Base-by-base conservation (phyloP, 2,888 invertebrate species). In the Drosophila rellima region DNA sequence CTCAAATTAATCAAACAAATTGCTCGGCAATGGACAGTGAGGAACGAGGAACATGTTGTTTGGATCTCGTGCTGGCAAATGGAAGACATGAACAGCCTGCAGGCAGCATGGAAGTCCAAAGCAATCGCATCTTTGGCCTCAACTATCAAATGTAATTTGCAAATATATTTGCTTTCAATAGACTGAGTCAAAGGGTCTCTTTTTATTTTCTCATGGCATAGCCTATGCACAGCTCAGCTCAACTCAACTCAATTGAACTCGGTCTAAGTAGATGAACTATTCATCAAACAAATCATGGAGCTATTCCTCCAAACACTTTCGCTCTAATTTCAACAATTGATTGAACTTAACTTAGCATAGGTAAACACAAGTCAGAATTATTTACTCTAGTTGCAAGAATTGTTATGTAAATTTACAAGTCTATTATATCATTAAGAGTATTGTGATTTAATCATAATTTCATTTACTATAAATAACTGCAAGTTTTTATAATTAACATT, bases 1-100 rank as follows among this genome's bases (percentile, higher is more conserved):
- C 67, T 65, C 69, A 71, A 85, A 85, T 85, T 85, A 85, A 85
- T 85, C 84, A 85, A 89, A 85, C 84, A 85, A 85, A 85, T 85
- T 85, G 84, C 84, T 85, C 33, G 56, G 76, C 77, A 54, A 70
- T 70, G 67, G 59, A 26, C 74, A 65, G 50, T 33, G 23, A 13
- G 11, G 35, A 13, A 42, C 13, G 11, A 44, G 61, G 2, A 23
- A 33, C 45, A 51, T 33, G 40, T 44, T 55, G 29, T 40, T 62
- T 52, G 51, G 47, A 37, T 29, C 26, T 37, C 5, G 39, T 59
- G 35, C 37, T 55, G 31, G 13, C 26, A 35, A 42, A 31, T 23
- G 31, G 31, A 4, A 40, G 5, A 39, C 10, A 13, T 8, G 18
- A 40, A 17, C 29, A 29, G 52, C 17, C 55, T 33, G 31, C 44